Base-by-base conservation (phyloP, 2,888 invertebrate genomes). In the Xestobium rufovillosum region DNA sequence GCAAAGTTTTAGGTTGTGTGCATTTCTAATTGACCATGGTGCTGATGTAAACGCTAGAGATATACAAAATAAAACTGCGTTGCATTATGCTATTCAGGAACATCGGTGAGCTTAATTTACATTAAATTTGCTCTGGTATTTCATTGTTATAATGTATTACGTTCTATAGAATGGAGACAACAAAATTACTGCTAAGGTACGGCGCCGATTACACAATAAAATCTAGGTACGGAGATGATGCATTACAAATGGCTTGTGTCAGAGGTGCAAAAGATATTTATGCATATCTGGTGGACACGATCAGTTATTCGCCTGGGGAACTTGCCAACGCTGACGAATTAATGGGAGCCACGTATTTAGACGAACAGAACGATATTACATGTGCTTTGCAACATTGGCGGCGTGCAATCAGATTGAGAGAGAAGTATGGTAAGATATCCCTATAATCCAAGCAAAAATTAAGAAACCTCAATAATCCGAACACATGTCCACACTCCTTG, bases 1-100 rank as follows among this genome's bases (percentile, higher is more conserved):
- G 45, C 92, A 92, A 69, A 86, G 85, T 52, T 79, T 78, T 40
- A 75, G 78, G 39, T 71, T 94, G 31, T 91, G 90, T 63, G 73
- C 78, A 41, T 87, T 79, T 66, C 71, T 92, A 45, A 74, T 94
- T 39, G 66, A 75, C 51, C 78, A 82, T 60, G 89, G 89, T 31
- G 91, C 86, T 2, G 74, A 78, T 51, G 84, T 89, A 3, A 87
- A 92, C 70, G 88, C 90, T 25, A 75, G 76, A 38, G 92, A 94
- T 67, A 83, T 86, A 58, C 90, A 91, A 65, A 81, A 80, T 51
- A 91, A 91, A 69, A 86, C 91, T 43, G 91, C 91, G 37, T 72
- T 92, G 54, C 92, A 92, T 70, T 92, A 94, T 70, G 89, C 92
- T n/a, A 85, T 91, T 52, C 83, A 83, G 55, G 82, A 85, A 65